phyloP scores from a whole-genome alignment of 92 coral and sea anemone genomes.

The Siderastrea radians region DNA sequence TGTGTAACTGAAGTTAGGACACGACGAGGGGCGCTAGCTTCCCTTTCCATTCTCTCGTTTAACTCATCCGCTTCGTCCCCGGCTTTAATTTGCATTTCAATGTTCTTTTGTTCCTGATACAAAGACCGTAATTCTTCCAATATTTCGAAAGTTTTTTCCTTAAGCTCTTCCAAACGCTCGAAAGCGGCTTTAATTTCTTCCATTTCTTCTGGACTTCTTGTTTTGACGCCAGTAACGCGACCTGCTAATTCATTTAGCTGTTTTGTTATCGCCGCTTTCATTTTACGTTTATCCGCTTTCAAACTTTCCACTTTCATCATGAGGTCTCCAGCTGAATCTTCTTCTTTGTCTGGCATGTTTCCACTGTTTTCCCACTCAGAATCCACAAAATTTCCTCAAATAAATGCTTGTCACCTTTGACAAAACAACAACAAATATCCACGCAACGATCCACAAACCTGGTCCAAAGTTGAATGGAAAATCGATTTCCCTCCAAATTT shows the following conservation, averaged over 20 bases:
- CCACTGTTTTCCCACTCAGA: background rate
- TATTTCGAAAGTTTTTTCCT: constrained; percentile 18
- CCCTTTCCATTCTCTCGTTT: constrained; percentile 29
- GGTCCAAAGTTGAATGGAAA: constrained; percentile 14
- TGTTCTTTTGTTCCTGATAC: constrained; percentile 30
- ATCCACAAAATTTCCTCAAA: constrained; percentile 11
- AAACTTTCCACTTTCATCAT: constrained; percentile 14
- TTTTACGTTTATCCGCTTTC: constrained; percentile 7
- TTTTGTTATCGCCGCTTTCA: constrained; percentile 25
- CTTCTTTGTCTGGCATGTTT: constrained; percentile 8
- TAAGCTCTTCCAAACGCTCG: constrained; percentile 36
- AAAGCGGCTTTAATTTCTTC: constrained; percentile 35
- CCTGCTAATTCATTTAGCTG: constrained; percentile 44
- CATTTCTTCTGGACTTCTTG: constrained; percentile 7
- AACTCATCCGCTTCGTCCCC: constrained; percentile 27
- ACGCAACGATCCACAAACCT: constrained; percentile 12
- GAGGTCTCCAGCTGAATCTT: constrained; percentile 1
- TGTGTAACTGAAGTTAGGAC: constrained; percentile 17
- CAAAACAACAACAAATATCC: background rate
- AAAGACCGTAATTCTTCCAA: constrained; percentile 34
- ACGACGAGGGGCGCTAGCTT: constrained; percentile 23
- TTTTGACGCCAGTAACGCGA: constrained; percentile 34
- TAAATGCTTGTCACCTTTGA: background rate
- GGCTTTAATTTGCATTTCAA: constrained; percentile 43
- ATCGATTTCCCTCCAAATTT: background rate